phyloP scores from a whole-genome alignment of 2,113 vertebrate species.

The Mandrillus leucophaeus region DNA sequence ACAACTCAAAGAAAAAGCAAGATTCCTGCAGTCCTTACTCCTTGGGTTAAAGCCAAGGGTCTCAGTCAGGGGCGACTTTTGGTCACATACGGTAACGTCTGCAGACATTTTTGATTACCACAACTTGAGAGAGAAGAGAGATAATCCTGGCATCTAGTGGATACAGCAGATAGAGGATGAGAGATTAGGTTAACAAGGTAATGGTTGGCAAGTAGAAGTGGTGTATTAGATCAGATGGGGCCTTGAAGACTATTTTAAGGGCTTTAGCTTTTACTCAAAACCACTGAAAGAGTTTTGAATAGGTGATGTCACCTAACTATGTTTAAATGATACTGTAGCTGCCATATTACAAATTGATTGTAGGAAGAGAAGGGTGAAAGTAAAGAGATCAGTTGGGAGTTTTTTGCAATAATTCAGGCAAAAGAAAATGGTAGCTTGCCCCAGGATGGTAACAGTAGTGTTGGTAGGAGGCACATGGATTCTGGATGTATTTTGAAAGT shows the following conservation, averaged over 20 bases:
- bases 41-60: background rate
- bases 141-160: background rate
- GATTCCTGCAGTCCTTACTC: background rate
- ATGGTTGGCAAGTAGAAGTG: fast-evolving
- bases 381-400: background rate
- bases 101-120: background rate
- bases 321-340: background rate
- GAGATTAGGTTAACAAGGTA: background rate
- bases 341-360: background rate
- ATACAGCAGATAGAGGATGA: background rate
- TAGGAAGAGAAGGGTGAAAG: background rate
- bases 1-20: background rate
- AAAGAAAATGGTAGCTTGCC: background rate
- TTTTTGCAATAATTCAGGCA: background rate
- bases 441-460: background rate
- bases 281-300: background rate
- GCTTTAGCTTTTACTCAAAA: background rate
- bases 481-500: background rate
- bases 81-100: background rate
- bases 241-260: background rate
- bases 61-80: background rate
- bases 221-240: background rate
- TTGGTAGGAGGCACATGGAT: background rate
- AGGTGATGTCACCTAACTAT: background rate
- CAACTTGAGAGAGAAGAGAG: background rate